phyloP scores from a whole-genome alignment of 2,113 vertebrate species.

The Anguilla rostrata region DNA sequence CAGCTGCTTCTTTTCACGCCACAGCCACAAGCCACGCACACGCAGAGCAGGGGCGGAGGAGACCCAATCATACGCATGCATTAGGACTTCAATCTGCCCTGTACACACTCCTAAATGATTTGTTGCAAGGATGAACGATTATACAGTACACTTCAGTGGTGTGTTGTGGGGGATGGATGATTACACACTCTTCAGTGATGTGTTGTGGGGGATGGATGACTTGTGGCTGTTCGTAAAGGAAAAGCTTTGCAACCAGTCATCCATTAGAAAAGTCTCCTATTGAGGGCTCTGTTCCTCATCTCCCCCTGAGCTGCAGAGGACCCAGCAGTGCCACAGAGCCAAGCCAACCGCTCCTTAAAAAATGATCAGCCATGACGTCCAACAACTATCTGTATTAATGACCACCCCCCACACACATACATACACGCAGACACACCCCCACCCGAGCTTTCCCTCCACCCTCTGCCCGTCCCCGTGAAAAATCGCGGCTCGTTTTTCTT shows the following conservation, averaged over 20 bases:
- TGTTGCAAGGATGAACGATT: too few species aligned
- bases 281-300: conserved; percentile 22
- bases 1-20: too few species aligned
- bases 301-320: conserved; percentile 46
- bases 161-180: too few species aligned
- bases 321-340: conserved; percentile 57
- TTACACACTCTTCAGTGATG: conserved; percentile 52
- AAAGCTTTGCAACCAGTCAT: conserved; percentile 65
- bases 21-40: too few species aligned
- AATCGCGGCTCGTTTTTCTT: conserved; percentile 70
- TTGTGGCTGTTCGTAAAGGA: conserved; percentile 60
- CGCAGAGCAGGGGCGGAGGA: too few species aligned
- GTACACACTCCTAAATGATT: conserved; percentile 14
- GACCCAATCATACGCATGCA: conserved; percentile 48
- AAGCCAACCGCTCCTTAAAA: conserved; percentile 59
- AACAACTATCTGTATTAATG: conserved; percentile 49
- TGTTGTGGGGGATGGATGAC: conserved; percentile 60
- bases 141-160: neutral
- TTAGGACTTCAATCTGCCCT: conserved; percentile 61
- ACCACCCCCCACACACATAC: conserved; percentile 13
- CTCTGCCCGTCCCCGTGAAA: neutral
- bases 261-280: neutral
- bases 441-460: conserved; percentile 27
- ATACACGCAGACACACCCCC: neutral
- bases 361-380: conserved; percentile 61